phyloP scores from a whole-genome alignment of 2,797 vertebrate species.

The Macropodus opercularis region DNA sequence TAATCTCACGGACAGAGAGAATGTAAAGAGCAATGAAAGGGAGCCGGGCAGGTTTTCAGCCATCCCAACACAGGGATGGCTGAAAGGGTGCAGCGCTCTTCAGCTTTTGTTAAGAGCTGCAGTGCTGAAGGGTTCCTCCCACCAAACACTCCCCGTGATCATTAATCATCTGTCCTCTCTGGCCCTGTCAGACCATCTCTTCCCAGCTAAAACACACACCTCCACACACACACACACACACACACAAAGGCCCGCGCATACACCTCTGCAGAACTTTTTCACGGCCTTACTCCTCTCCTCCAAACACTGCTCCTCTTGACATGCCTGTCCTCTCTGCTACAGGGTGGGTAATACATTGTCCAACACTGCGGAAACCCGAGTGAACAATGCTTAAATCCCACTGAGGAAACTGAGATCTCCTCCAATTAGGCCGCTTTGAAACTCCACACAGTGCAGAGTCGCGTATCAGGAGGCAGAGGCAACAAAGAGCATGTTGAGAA shows the following conservation, averaged over 20 bases:
- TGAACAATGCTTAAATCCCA: conserved; percentile 38
- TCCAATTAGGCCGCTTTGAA: conserved; percentile 56
- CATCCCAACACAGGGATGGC: conserved; percentile 60
- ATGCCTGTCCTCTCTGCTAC: conserved; percentile 30
- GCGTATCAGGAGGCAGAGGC: background rate
- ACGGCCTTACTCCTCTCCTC: conserved; percentile 21
- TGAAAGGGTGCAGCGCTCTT: conserved; percentile 53
- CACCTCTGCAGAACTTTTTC: conserved; percentile 33
- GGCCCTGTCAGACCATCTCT: conserved; percentile 65
- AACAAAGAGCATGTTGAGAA: conserved; percentile 1
- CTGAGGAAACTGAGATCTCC: conserved; percentile 35
- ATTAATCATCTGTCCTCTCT: conserved; percentile 80
- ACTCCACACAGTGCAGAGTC: conserved; percentile 10
- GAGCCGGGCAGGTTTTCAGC: conserved; percentile 45
- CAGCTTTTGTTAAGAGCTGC: conserved; percentile 66
- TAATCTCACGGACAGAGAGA: conserved; percentile 68
- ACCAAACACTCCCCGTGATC: conserved; percentile 71
- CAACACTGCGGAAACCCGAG: conserved; percentile 48
- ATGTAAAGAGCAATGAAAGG: conserved; percentile 48
- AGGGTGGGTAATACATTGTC: conserved; percentile 35
- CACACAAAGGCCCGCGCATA: background rate
- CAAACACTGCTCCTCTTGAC: conserved; percentile 44
- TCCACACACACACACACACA: conserved; percentile 35
- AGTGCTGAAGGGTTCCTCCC: conserved; percentile 60
- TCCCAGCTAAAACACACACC: conserved; percentile 41